Evolutionary conservation across 2,113 vertebrate genomes (phyloP).

Genomic region (Notiomystis cincta): DNA sequence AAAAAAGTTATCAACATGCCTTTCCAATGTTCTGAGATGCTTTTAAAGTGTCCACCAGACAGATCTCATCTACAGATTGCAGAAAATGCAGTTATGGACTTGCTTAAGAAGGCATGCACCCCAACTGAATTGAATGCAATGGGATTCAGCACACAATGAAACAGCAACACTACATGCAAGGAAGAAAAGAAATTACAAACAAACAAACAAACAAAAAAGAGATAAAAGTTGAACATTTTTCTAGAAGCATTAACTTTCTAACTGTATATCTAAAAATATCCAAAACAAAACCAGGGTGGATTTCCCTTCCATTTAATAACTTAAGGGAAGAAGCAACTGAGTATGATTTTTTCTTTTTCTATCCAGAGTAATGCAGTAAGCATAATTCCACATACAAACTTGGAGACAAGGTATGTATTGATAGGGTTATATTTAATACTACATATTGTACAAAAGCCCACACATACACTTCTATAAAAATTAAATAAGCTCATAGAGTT

Average conservation of each 20-base stretch:
- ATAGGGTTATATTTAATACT: background rate
- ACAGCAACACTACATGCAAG: background rate
- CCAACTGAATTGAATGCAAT: background rate
- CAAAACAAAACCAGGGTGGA: background rate
- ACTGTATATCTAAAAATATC: background rate
- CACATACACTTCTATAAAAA: background rate
- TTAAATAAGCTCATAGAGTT: accelerated
- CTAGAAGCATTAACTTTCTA: background rate
- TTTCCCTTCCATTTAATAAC: background rate
- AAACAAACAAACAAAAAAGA: no score
- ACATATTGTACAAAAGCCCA: background rate
- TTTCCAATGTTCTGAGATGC: background rate
- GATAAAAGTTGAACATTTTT: background rate
- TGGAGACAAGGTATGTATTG: background rate
- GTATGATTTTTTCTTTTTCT: background rate
- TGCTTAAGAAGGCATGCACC: background rate
- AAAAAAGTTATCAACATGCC: background rate
- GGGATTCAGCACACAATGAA: background rate
- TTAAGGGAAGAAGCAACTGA: background rate
- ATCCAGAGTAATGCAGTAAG: background rate
- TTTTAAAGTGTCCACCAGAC: background rate
- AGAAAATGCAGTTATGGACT: background rate
- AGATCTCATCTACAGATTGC: background rate
- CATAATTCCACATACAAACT: background rate
- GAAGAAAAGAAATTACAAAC: background rate